Conservation (phyloP, 2,113 vertebrate species). For the Lates calcarifer region DNA sequence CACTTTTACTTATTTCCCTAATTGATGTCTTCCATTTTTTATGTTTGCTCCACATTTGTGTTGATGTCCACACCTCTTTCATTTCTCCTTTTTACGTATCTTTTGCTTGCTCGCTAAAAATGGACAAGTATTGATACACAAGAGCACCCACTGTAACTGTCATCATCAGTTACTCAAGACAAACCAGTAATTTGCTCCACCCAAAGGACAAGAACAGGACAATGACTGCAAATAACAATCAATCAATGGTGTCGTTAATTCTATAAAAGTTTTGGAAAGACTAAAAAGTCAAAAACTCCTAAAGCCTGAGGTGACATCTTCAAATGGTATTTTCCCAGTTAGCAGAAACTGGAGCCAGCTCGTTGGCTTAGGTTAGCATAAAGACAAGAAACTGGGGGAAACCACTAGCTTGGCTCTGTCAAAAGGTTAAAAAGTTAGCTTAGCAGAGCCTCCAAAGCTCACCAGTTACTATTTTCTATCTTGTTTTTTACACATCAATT, state of each 20-base stretch:
- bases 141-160: background rate
- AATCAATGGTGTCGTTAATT: background rate
- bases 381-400: background rate
- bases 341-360: background rate
- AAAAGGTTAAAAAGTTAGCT: background rate
- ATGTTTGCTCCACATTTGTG: no score
- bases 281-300: background rate
- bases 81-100: slow-evolving; percentile 25
- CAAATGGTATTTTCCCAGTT: background rate
- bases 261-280: background rate
- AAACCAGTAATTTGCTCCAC: slow-evolving; percentile 9
- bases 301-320: no score
- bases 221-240: background rate
- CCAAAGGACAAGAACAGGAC: slow-evolving; percentile 5
- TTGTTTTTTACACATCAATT: background rate
- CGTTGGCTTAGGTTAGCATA: slow-evolving; percentile 1
- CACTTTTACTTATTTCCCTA: background rate
- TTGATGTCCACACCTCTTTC: slow-evolving; percentile 33
- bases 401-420: background rate
- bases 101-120: background rate
- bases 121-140: background rate
- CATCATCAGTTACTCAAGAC: background rate
- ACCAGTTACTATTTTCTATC: background rate
- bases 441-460: background rate
- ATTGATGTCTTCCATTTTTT: background rate